phyloP scores from a whole-genome alignment of 2,888 invertebrate genomes.

The Pedicia rivosa region DNA sequence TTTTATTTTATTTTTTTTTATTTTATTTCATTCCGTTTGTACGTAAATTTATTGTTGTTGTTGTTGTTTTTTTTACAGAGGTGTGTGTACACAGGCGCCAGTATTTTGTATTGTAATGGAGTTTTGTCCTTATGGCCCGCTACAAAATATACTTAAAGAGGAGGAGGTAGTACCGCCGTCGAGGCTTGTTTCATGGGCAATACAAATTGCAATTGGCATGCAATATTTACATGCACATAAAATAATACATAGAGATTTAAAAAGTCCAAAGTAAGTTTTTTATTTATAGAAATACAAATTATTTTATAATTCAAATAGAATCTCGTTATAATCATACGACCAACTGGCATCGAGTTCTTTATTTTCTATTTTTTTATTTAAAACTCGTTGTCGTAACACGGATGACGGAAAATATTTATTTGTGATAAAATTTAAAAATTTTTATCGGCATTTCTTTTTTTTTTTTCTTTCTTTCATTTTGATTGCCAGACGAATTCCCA shows the following conservation, averaged over 20 bases:
- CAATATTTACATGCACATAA: constrained; percentile 88
- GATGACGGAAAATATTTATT: too few relatives aligned
- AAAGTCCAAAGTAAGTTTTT: constrained; percentile 99
- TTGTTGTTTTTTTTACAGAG: constrained; percentile 36
- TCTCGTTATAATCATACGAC: too few relatives aligned
- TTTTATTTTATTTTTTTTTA: neutral
- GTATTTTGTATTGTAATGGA: constrained; percentile 97
- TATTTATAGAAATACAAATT: too few relatives aligned
- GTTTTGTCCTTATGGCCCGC: constrained; percentile 87
- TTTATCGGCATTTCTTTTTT: too few relatives aligned
- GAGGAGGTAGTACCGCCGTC: constrained; percentile 73
- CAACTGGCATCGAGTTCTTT: too few relatives aligned
- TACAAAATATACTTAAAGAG: constrained; percentile 77
- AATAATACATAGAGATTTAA: constrained; percentile 96
- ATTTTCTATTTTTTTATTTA: too few relatives aligned
- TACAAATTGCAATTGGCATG: constrained; percentile 94
- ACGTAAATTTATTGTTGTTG: constrained; percentile 1
- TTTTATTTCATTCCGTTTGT: neutral
- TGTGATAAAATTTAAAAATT: too few relatives aligned
- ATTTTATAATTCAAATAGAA: too few relatives aligned
- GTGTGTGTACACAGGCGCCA: constrained; percentile 84
- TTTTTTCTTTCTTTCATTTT: too few relatives aligned
- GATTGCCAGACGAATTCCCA: too few relatives aligned
- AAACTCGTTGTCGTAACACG: too few relatives aligned
- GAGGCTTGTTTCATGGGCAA: constrained; percentile 81